Evolutionary conservation across 2,797 vertebrate genomes (phyloP).

Genomic region (Coendou prehensilis): DNA sequence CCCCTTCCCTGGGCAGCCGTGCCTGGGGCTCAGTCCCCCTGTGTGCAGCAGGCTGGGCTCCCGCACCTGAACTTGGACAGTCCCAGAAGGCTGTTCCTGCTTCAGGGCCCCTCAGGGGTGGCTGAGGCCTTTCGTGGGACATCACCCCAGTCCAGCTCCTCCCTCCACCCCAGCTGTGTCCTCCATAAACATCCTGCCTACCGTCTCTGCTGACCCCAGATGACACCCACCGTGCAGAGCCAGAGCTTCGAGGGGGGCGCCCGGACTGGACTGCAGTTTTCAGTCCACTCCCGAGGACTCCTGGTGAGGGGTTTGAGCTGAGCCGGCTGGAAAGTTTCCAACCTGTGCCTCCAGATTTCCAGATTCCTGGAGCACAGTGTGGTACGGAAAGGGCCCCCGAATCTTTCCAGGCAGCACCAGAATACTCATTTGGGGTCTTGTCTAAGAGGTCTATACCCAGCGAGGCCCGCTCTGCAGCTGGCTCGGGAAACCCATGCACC

Average conservation of each 20-base stretch:
- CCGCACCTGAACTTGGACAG: not conserved
- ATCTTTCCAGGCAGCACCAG: not conserved
- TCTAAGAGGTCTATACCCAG: not conserved
- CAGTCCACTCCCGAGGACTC: not conserved
- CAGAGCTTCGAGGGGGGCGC: too few relatives aligned
- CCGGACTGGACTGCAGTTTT: not conserved
- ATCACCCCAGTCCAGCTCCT: not conserved
- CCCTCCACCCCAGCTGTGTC: not conserved
- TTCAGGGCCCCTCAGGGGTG: not conserved
- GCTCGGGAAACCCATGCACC: not conserved
- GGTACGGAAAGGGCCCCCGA: not conserved
- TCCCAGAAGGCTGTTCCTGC: not conserved
- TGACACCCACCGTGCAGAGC: not conserved
- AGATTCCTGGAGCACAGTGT: not conserved
- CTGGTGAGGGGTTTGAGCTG: fast-evolving
- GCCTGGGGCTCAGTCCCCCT: not conserved
- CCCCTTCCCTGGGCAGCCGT: not conserved
- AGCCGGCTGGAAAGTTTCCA: not conserved
- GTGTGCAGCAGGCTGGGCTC: not conserved
- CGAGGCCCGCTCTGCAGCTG: not conserved
- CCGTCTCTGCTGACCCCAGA: not conserved
- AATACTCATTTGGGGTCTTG: not conserved
- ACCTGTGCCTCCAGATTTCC: not conserved
- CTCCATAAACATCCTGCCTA: not conserved
- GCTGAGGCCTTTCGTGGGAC: not conserved